Evolutionary conservation across 2,888 invertebrate genomes (phyloP).

Genomic region (Nebria brevicollis): DNA sequence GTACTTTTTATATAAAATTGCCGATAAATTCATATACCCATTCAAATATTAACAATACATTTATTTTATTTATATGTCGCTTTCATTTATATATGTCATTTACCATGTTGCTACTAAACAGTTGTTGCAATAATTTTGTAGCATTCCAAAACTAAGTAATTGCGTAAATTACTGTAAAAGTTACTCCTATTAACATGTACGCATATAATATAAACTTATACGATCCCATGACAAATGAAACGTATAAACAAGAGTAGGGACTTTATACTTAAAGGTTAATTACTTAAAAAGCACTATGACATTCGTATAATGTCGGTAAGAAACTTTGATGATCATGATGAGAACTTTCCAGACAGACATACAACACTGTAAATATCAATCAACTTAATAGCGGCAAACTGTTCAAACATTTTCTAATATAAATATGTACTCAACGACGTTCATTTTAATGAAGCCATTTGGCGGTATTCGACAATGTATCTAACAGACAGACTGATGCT

Average conservation of each 20-base stretch:
- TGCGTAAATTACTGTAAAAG: neutral
- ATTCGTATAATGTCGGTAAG: neutral
- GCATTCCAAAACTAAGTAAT: neutral
- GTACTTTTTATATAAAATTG: no score
- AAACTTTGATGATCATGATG: neutral
- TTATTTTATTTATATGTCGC: no score
- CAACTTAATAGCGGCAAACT: slow-evolving; percentile 1
- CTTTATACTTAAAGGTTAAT: neutral
- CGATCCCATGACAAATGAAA: neutral
- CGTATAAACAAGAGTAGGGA: neutral
- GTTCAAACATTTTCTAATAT: neutral
- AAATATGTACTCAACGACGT: neutral
- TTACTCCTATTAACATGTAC: neutral
- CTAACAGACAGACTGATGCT: neutral
- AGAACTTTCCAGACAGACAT: neutral
- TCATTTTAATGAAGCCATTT: neutral
- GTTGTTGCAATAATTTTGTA: no score
- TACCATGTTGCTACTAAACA: no score
- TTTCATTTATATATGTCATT: no score
- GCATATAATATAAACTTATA: neutral
- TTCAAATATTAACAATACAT: no score
- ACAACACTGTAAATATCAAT: neutral
- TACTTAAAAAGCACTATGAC: neutral
- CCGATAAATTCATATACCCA: no score
- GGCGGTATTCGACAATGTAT: neutral